Conservation (phyloP, 2,888 invertebrate genomes). For the Venusia cambrica region DNA sequence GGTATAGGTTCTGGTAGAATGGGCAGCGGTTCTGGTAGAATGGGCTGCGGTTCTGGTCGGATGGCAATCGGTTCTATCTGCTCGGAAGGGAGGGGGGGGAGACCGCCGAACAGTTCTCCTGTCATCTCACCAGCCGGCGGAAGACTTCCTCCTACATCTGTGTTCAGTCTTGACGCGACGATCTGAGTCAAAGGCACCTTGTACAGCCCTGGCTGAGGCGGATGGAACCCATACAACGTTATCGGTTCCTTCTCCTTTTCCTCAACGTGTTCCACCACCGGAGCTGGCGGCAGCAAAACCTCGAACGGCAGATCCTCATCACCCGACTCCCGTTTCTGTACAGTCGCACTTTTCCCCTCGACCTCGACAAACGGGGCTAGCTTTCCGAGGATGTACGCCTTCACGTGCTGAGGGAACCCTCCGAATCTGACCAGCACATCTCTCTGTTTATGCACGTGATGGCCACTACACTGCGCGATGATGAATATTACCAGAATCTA, state of each 20-base stretch:
- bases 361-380: conserved; percentile 51
- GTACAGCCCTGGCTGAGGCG: conserved; percentile 9
- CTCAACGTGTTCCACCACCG: conserved; percentile 35
- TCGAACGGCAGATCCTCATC: conserved; percentile 1
- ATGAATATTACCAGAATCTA: conserved; percentile 15
- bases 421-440: conserved; percentile 15
- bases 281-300: conserved; percentile 28
- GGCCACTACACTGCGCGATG: conserved; percentile 24
- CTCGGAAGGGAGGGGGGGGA: too few relatives aligned
- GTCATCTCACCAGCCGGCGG: not conserved
- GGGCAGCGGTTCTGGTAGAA: too few relatives aligned
- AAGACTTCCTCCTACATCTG: conserved; percentile 5
- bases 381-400: conserved; percentile 48
- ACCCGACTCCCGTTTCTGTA: conserved; percentile 33
- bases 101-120: too few relatives aligned
- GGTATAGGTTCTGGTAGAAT: too few relatives aligned
- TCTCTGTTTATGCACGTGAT: conserved; percentile 28
- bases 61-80: too few relatives aligned
- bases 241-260: conserved; percentile 22
- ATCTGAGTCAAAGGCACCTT: conserved; percentile 11
- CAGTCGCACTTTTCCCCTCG: conserved; percentile 30
- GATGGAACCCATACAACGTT: conserved; percentile 19
- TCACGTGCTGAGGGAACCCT: conserved; percentile 41
- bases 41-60: too few relatives aligned
- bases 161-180: conserved; percentile 5